These are phyloP conservation scores for Arbacia lixula DNA, from an alignment of 53 echinoderm and acorn worm genomes.

Conservation along the genomic window DNA sequence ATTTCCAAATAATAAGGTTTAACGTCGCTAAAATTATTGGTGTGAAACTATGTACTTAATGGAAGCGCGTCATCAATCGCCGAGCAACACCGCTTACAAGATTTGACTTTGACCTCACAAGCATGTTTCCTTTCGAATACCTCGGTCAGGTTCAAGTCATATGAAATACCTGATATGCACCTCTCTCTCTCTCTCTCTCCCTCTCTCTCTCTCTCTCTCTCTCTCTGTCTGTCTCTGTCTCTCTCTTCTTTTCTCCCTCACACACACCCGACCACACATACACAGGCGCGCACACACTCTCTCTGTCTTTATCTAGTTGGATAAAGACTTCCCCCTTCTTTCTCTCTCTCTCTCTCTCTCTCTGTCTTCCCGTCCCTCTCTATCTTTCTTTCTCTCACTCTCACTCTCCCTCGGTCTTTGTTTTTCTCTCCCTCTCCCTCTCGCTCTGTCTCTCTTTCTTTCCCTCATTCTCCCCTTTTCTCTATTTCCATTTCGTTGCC, in stretches of 20 bases:
- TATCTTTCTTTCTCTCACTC: not conserved
- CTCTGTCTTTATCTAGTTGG: not conserved
- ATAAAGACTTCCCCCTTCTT: not conserved
- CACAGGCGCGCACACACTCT: no score
- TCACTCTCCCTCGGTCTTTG: not conserved
- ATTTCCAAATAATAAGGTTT: no score
- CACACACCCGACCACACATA: no score
- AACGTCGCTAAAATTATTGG: no score
- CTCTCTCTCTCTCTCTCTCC: not conserved
- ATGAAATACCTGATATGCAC: not conserved
- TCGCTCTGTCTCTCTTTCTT: not conserved
- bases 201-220: not conserved
- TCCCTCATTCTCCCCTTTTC: no score
- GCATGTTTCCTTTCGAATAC: no score
- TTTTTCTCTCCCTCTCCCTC: not conserved
- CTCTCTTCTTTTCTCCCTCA: no score
- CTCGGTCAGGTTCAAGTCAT: conserved; percentile 17
- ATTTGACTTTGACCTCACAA: no score
- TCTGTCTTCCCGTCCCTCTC: not conserved
- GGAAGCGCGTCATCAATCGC: no score
- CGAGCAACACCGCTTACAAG: no score
- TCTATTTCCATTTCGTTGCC: not conserved
- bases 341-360: not conserved
- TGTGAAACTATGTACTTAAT: no score
- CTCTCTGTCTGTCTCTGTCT: not conserved